phyloP scores from a whole-genome alignment of 2,888 invertebrate genomes.

The Gymnocheta viridis region DNA sequence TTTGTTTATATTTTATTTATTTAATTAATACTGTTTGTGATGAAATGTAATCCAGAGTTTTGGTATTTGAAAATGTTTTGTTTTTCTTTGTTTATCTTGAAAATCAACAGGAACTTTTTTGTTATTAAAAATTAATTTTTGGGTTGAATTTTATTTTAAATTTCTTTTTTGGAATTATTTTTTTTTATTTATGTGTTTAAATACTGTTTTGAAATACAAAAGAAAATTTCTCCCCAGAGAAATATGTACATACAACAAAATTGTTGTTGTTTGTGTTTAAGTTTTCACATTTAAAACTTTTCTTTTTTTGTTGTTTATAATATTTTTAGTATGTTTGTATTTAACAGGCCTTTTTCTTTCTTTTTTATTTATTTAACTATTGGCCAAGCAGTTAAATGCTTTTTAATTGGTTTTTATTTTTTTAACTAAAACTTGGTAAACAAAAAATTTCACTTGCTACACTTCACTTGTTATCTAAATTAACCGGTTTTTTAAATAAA shows the following conservation, averaged over 20 bases:
- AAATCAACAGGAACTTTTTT: slow-evolving; percentile 69
- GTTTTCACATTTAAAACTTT: slow-evolving; percentile 44
- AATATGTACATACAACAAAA: background rate
- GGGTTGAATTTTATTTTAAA: slow-evolving; percentile 52
- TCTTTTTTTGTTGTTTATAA: slow-evolving; percentile 29
- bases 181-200: slow-evolving; percentile 40
- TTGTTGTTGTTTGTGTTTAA: slow-evolving; percentile 15
- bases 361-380: slow-evolving; percentile 49
- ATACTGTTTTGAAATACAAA: slow-evolving; percentile 58
- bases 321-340: slow-evolving; percentile 52
- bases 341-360: slow-evolving; percentile 61
- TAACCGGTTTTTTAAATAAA: slow-evolving; percentile 63
- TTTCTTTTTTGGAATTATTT: slow-evolving; percentile 47
- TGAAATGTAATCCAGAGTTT: slow-evolving; percentile 60
- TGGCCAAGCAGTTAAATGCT: slow-evolving; percentile 58
- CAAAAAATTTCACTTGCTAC: slow-evolving; percentile 67
- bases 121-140: slow-evolving; percentile 53
- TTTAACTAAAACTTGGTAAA: slow-evolving; percentile 52
- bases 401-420: slow-evolving; percentile 63
- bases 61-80: slow-evolving; percentile 41
- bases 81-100: background rate
- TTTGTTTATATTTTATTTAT: slow-evolving; percentile 33
- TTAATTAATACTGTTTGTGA: slow-evolving; percentile 64
- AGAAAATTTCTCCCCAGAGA: slow-evolving; percentile 26
- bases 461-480: slow-evolving; percentile 66